phyloP scores from a whole-genome alignment of 2,888 invertebrate species.

The Argyresthia goedartella region DNA sequence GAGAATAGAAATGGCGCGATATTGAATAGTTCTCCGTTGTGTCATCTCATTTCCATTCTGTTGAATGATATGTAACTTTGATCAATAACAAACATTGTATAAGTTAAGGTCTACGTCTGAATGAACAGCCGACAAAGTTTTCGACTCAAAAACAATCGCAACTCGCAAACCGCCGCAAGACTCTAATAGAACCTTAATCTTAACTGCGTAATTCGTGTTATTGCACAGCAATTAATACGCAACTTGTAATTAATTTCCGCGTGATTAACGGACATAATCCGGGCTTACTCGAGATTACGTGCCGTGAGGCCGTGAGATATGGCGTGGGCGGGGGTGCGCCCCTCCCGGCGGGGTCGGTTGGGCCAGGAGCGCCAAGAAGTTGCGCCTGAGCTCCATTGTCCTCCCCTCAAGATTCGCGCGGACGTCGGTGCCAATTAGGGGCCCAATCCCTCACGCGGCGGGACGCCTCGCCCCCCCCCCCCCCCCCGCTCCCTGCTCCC shows the following conservation, averaged over 20 bases:
- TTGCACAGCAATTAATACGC: slow-evolving; percentile 66
- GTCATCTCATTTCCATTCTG: neutral
- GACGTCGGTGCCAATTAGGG: slow-evolving; percentile 71
- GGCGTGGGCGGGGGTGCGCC: slow-evolving; percentile 27
- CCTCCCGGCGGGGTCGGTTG: slow-evolving; percentile 15
- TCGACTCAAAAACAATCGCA: too few relatives aligned
- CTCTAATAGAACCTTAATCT: slow-evolving; percentile 19
- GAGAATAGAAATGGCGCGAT: slow-evolving; percentile 58
- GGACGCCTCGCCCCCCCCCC: slow-evolving; percentile 22
- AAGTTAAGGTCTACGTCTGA: neutral
- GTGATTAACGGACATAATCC: slow-evolving; percentile 70
- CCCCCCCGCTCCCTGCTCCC: slow-evolving; percentile 13
- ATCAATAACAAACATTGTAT: neutral
- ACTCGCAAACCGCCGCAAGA: neutral
- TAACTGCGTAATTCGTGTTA: slow-evolving; percentile 53
- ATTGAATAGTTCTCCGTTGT: slow-evolving; percentile 35
- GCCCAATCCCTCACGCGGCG: slow-evolving; percentile 70
- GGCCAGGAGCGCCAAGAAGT: slow-evolving; percentile 7
- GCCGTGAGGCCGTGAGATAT: slow-evolving; percentile 59
- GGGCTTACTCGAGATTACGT: slow-evolving; percentile 66
- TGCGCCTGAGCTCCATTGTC: slow-evolving; percentile 49
- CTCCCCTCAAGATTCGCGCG: slow-evolving; percentile 72
- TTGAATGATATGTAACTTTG: neutral
- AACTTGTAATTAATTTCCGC: slow-evolving; percentile 69
- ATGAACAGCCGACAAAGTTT: neutral